Evolutionary conservation across 2,888 invertebrate genomes (phyloP).

Genomic region (Eulithis prunata): DNA sequence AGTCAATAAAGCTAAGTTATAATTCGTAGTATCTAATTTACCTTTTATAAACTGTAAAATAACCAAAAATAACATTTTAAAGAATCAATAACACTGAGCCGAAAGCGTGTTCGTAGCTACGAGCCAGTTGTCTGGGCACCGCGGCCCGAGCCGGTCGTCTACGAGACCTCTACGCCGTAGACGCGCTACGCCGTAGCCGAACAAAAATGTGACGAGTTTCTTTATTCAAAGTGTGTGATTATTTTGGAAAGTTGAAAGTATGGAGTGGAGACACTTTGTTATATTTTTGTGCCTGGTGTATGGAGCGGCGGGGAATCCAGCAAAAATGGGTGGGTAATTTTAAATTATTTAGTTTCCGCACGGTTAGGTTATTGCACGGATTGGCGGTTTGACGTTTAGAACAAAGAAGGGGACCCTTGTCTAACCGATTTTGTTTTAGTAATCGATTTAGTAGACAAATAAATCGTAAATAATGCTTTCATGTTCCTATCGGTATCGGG

Average conservation of each 20-base stretch:
- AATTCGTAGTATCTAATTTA: neutral
- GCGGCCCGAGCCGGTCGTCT: constrained; percentile 62
- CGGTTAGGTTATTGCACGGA: constrained; percentile 59
- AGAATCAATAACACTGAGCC: constrained; percentile 76
- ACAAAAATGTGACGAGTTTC: constrained; percentile 63
- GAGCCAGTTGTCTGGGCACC: constrained; percentile 72
- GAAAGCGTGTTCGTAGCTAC: constrained; percentile 59
- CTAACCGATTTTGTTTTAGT: constrained; percentile 43
- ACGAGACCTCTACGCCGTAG: constrained; percentile 51
- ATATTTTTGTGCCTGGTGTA: constrained; percentile 55
- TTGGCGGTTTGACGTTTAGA: constrained; percentile 61
- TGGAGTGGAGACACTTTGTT: constrained; percentile 64
- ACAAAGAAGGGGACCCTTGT: constrained; percentile 57
- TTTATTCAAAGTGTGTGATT: constrained; percentile 50
- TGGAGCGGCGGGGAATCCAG: constrained; percentile 68
- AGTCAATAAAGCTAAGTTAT: too few species aligned
- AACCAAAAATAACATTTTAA: constrained; percentile 82
- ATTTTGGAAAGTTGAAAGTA: constrained; percentile 52
- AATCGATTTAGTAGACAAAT: constrained; percentile 36
- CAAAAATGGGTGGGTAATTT: constrained; percentile 78
- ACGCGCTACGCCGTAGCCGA: constrained; percentile 46
- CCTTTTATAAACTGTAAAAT: constrained; percentile 59
- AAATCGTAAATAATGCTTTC: neutral
- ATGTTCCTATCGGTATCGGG: too few species aligned
- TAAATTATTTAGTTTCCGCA: constrained; percentile 64